phyloP scores from a whole-genome alignment of 2,888 invertebrate genomes.

The Pterostichus niger region DNA sequence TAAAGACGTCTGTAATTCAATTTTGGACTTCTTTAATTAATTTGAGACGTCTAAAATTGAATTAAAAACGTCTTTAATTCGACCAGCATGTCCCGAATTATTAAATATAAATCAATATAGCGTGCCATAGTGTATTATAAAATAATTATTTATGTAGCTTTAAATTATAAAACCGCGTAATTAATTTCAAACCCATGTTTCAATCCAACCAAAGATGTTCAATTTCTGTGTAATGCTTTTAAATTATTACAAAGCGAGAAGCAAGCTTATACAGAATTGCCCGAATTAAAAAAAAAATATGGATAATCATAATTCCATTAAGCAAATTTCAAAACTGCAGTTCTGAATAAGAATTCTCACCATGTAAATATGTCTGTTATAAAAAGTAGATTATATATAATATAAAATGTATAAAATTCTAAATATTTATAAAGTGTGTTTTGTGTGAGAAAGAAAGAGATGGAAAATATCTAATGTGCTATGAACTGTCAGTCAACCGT shows the following conservation, averaged over 20 bases:
- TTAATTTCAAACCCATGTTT: conserved; percentile 9
- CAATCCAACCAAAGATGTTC: conserved; percentile 75
- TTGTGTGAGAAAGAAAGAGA: conserved; percentile 30
- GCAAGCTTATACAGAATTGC: conserved; percentile 72
- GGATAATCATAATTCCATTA: conserved; percentile 14
- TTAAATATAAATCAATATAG: too few species aligned
- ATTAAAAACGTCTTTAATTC: too few species aligned
- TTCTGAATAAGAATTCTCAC: conserved; percentile 60
- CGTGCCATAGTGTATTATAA: conserved; percentile 53
- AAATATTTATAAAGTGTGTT: conserved; percentile 62
- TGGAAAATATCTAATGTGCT: conserved; percentile 4
- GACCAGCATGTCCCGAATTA: too few species aligned
- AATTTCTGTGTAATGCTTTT: conserved; percentile 76
- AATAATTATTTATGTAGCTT: conserved; percentile 60
- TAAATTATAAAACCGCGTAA: conserved; percentile 57
- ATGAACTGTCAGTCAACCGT: conserved; percentile 19
- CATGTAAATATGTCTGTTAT: conserved; percentile 61
- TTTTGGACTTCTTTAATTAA: too few species aligned
- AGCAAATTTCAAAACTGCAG: conserved; percentile 56
- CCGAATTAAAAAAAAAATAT: conserved; percentile 46
- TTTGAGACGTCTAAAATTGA: too few species aligned
- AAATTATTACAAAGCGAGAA: conserved; percentile 73
- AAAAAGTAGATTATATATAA: conserved; percentile 56
- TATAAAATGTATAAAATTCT: conserved; percentile 61
- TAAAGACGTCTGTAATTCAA: too few species aligned